These are phyloP conservation scores for Rhodeus uyekii DNA, from an alignment of 2,797 vertebrate species.

Conservation along the genomic window DNA sequence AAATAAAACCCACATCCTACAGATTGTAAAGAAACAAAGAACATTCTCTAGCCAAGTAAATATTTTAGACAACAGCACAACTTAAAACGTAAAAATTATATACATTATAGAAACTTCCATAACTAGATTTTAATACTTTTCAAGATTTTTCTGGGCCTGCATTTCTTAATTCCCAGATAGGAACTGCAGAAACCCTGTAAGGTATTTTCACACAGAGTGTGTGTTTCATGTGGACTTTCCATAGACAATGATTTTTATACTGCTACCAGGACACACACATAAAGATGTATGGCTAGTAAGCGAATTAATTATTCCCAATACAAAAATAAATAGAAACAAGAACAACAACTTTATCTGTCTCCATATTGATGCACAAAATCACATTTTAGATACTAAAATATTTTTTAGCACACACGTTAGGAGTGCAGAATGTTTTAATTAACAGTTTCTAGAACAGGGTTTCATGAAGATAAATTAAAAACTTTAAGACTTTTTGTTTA, in stretches of 20 bases:
- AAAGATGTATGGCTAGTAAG: neutral
- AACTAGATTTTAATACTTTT: neutral
- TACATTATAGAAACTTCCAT: neutral
- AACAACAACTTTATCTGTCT: neutral
- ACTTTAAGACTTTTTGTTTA: too few relatives aligned
- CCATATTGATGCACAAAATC: neutral
- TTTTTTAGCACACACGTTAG: neutral
- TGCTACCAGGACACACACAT: too few relatives aligned
- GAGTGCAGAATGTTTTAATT: neutral
- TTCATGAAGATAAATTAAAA: too few relatives aligned
- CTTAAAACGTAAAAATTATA: neutral
- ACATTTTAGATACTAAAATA: neutral
- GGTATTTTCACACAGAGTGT: neutral
- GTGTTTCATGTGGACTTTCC: too few relatives aligned
- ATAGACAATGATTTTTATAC: too few relatives aligned
- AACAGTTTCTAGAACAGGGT: neutral
- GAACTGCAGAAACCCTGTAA: neutral
- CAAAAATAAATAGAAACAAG: neutral
- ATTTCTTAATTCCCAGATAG: neutral
- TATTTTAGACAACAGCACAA: neutral
- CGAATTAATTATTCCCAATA: neutral
- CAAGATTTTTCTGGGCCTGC: neutral
- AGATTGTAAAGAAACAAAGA: neutral
- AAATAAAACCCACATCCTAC: neutral
- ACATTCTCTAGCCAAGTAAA: neutral